Base-by-base conservation (phyloP, 1,140 invertebrate genomes). In the Akabosia matsudoensis region DNA sequence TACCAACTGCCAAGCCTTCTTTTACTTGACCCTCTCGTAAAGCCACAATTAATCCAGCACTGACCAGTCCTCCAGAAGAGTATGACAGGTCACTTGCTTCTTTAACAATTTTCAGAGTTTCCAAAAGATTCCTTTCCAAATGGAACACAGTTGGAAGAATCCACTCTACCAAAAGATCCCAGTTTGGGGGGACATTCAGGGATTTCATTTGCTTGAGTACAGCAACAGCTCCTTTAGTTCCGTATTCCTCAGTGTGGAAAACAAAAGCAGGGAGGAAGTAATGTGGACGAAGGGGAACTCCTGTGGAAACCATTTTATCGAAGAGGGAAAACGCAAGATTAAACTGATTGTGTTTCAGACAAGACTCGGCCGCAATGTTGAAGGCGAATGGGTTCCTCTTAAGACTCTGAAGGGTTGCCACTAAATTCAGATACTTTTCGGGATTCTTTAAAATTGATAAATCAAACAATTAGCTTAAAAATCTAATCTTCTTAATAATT, bases 41-140 rank as follows among this genome's bases (percentile, higher is more conserved):
- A 33, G 75, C 70, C 26, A 61, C 75, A 4, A 71, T 22, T 0
- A 74, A 1, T 14, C 72, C 64, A 22, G 74, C 74, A 64, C 64
- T 67, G 24, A 78, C 33, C 70, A 73, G 33, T n/a, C 74, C 74
- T n/a, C 77, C 77, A n/a, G 77, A 78, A 0, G 77, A 75, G 33
- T 74, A 76, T 0, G 74, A 54, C 3, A 78, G 1, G 0, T 31
- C 61, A 16, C 56, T 52, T 2, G 56, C 30, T 13, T 74, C 33
- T 54, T 73, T 7, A 67, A 67, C 22, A 2, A 67, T 18, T 56
- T 74, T 78, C 26, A 31, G 34, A 24, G 75, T 33, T 70, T 76
- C 33, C 2, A 73, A 18, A 0, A 71, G 51, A 74, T 73, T 37
- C 7, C 26, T 24, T 28, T 73, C 56, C 10, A 33, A 26, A 10